Evolutionary conservation across 2,888 invertebrate genomes (phyloP), one percentile per base, ranked within the genome.

Genomic region (Limnephilus lunatus): DNA sequence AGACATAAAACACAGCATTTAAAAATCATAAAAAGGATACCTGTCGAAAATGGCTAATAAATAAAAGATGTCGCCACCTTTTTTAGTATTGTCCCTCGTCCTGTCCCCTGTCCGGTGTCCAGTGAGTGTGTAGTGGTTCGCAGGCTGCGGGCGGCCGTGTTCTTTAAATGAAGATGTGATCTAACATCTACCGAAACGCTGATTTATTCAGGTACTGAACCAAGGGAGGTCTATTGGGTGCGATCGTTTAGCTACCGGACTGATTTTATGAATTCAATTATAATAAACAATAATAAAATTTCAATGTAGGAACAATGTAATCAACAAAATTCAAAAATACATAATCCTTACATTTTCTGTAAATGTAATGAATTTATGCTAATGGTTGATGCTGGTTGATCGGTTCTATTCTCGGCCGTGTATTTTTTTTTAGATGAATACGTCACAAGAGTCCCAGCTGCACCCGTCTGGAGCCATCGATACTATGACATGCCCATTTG

Each of bases 141-240:
- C 7, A 25, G 68, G 25, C 25, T 68, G 68, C 83, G 83, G 35
- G 35, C 39, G 83, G 35, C 44, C 44, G 86, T 44, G 86, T 86
- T 44, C 86, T 25, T 86, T 35, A 48, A 86, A 86, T 86, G 86
- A 86, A 86, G 86, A 86, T 86, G 86, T 86, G 86, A 86, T 86
- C 86, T 39, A n/a, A 86, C 86, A 86, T 86, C 48, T 39, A n/a
- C 44, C 86, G 44, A 48, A 48, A 48, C 86, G 86, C 86, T 86
- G 86, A 86, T 86, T 39, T 86, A 86, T 86, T 39, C 86, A 86
- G 86, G 30, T 11, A n/a, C 44, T 44, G 39, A 39, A 86, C 44
- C 30, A 25, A 35, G 44, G 86, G 86, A 30, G 86, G 86, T 86
- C 86, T 86, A 83, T 86, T 44, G 35, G 44, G 44, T n/a, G 39